phyloP scores from a whole-genome alignment of 64 coral and sea anemone genomes.

The Pachyseris speciosa region DNA sequence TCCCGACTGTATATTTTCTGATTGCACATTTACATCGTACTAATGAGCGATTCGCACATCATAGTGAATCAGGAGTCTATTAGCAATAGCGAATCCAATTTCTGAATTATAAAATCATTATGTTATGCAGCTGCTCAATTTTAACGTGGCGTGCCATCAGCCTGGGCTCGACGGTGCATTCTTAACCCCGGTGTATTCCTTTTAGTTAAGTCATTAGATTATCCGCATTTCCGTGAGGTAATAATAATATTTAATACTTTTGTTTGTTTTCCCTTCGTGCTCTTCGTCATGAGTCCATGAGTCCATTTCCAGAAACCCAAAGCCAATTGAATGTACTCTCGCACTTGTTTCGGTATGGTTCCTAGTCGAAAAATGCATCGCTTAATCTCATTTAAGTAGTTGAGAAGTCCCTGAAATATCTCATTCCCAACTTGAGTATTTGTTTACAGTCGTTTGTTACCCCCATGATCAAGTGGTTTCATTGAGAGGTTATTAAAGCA shows the following conservation, averaged over 20 bases:
- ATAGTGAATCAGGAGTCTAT: background rate
- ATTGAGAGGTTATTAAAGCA: slow-evolving; percentile 7
- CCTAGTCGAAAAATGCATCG: background rate
- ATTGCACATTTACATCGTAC: background rate
- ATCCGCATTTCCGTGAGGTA: slow-evolving; percentile 38
- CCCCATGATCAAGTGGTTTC: slow-evolving; percentile 24
- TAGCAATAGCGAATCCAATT: background rate
- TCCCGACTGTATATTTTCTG: no score
- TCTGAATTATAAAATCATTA: background rate
- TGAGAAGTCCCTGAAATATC: background rate
- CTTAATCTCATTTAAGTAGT: background rate
- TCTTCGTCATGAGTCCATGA: background rate
- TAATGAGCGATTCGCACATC: background rate
- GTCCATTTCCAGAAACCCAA: background rate
- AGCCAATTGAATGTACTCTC: background rate
- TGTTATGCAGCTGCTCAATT: background rate
- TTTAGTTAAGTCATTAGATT: background rate
- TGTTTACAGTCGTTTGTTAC: slow-evolving; percentile 26
- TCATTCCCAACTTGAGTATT: slow-evolving; percentile 10
- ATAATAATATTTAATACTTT: background rate
- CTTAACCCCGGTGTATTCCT: background rate
- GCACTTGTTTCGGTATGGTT: background rate
- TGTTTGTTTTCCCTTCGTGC: background rate
- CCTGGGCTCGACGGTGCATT: background rate
- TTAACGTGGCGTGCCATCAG: background rate